Evolutionary conservation across 2,797 vertebrate species (phyloP), one percentile per base, ranked within the genome.

Genomic region (Lepilemur septentrionalis): DNA sequence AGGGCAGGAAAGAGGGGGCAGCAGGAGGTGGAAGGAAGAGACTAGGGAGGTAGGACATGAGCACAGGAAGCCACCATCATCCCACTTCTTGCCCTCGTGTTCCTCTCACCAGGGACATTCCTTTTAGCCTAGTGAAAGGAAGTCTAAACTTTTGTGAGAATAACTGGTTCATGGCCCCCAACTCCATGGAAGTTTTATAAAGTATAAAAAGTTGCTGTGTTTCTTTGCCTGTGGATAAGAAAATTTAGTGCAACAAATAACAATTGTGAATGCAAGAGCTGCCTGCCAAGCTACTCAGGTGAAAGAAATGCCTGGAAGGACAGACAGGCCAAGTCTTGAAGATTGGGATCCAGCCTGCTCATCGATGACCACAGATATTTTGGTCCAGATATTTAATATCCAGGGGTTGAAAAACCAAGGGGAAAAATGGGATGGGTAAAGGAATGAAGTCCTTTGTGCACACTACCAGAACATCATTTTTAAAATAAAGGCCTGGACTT

Each of bases 161-260:
- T 35, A 46, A 48, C 76, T 5, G 9, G 61, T 72, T 91, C 41
- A 57, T 20, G 12, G 23, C 79, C 75, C 43, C 28, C n/a, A 70
- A 35, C 41, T 90, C 41, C 59, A 83, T 6, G 32, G 81, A 57
- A 63, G 35, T 75, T 87, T 94, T 89, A 81, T n/a, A 50, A 95
- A 89, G 35, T 82, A 59, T 72, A 73, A 90, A 92, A 86, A 46
- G 50, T 82, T 43, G 43, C 83, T 65, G 52, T 72, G 48, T 65
- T 87, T 95, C 48, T 96, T 95, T 78, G 28, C 69, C 82, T 93
- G 55, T 90, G 63, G 67, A 82, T 92, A 94, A 97, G 87, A 90
- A 93, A 87, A 94, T 43, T 75, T 30, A 87, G 12, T 41, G 41
- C 63, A 88, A 11, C 18, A 46, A n/a, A 17, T 67, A 95, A 94